Conservation (phyloP, 2,888 invertebrate genomes). For the Geophilus truncorum region DNA sequence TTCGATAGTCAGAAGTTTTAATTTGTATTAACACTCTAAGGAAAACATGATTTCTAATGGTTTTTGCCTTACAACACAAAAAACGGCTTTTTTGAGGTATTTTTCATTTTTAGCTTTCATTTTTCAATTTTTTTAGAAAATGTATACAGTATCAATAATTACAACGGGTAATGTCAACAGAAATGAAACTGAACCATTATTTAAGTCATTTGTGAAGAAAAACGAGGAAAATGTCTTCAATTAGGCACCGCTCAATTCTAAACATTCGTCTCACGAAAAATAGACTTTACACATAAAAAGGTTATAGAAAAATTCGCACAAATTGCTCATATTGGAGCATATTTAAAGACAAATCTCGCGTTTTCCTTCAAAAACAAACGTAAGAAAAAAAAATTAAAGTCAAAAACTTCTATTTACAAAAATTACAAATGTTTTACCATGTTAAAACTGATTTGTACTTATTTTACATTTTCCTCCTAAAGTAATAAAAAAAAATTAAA, state of each 20-base stretch:
- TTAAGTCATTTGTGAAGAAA: too few species aligned
- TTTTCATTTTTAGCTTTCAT: background rate
- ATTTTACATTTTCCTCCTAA: too few species aligned
- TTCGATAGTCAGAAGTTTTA: background rate
- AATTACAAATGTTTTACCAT: background rate
- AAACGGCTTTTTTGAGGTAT: background rate
- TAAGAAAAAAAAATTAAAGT: background rate
- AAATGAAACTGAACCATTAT: background rate
- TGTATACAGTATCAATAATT: background rate
- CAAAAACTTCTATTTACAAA: background rate
- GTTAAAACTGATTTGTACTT: background rate
- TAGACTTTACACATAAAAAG: background rate
- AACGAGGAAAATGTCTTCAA: too few species aligned
- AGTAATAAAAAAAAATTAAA: background rate
- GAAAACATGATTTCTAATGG: background rate
- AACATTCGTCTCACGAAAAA: too few species aligned
- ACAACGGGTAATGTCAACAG: background rate
- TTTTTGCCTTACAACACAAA: conserved; percentile 20
- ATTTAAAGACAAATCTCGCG: background rate
- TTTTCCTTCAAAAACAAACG: background rate
- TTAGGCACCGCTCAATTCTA: too few species aligned
- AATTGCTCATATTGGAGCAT: background rate
- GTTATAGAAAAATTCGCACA: background rate
- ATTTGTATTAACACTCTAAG: background rate
- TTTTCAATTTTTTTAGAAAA: background rate